Base-by-base conservation (phyloP, 1,140 invertebrate genomes). In the Ectropis grisescens region DNA sequence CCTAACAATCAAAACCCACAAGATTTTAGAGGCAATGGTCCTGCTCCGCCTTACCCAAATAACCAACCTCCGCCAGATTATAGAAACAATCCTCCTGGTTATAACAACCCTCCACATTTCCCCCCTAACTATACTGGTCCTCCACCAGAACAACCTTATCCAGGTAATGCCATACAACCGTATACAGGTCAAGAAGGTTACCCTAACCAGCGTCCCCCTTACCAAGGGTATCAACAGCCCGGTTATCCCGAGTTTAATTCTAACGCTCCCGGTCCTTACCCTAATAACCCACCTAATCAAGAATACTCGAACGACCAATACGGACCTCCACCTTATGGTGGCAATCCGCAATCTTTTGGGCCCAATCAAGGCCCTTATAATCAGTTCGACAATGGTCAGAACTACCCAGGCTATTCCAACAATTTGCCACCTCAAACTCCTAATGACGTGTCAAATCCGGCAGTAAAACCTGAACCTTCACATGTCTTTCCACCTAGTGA, bases 221-320 rank as follows among this genome's bases (percentile, higher is more conserved):
- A 66, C 35, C 65, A 58, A 32, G 47, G 49, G 1, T 58, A 67
- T 24, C 56, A 62, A 16, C 62, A 66, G 29, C 58, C 68, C 15
- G 61, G 60, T 10, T 76, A 69, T 37, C 39, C 61, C 11, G 58
- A 71, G 25, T 83, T 70, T 35, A 69, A 70, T 38, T 39, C 65
- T 6, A 76, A 69, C 51, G 30, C 49, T 9, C 52, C 51, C 10
- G 46, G 46, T 13, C 32, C 58, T 11, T 68, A 65, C 40, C 47
- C 55, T 1, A 53, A 42, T 29, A 61, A 51, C 47, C 41, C 57
- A 31, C 28, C 48, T 2, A 16, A 49, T 30, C 54, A 61, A 41
- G 38, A 55, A 16, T 64, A 66, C 42, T 44, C 43, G 16, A 56
- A 57, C 31, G 47, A 53, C 42, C 23, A 56, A 8, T 67, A 62